Percentiles rank a stretch among this genome's conserved stretches.
phyloP scores from a whole-genome alignment of 2,888 invertebrate species.

The Ophioninae sp. region DNA sequence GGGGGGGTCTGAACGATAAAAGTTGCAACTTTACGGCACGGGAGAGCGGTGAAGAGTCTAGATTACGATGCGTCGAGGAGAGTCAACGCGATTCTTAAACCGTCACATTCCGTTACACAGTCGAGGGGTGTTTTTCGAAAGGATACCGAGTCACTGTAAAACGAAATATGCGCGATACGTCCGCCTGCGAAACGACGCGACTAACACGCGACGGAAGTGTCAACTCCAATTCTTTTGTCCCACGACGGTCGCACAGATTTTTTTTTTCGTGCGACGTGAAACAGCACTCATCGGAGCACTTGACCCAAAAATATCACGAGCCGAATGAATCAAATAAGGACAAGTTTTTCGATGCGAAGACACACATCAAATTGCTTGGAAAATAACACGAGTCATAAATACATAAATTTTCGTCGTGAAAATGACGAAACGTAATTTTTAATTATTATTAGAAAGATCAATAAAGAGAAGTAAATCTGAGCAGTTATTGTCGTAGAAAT shows the following conservation, averaged over 20 bases:
- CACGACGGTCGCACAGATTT: neutral
- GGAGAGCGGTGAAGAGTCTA: slow-evolving; percentile 16
- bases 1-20: neutral
- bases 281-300: slow-evolving; percentile 55
- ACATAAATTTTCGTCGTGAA: too few species aligned
- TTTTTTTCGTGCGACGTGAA: slow-evolving; percentile 28
- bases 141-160: slow-evolving; percentile 11
- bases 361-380: too few species aligned
- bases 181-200: neutral
- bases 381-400: too few species aligned
- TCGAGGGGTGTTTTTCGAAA: neutral
- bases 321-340: too few species aligned
- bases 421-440: too few species aligned
- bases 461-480: too few species aligned
- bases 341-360: too few species aligned
- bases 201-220: slow-evolving; percentile 13
- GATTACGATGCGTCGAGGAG: slow-evolving; percentile 4
- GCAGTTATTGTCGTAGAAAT: too few species aligned
- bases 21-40: neutral
- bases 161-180: slow-evolving; percentile 6
- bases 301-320: slow-evolving; percentile 66
- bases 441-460: too few species aligned
- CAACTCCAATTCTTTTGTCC: slow-evolving; percentile 16
- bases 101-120: neutral
- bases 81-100: slow-evolving; percentile 2